phyloP scores from a whole-genome alignment of 2,113 vertebrate genomes.

The Vulpes lagopus region DNA sequence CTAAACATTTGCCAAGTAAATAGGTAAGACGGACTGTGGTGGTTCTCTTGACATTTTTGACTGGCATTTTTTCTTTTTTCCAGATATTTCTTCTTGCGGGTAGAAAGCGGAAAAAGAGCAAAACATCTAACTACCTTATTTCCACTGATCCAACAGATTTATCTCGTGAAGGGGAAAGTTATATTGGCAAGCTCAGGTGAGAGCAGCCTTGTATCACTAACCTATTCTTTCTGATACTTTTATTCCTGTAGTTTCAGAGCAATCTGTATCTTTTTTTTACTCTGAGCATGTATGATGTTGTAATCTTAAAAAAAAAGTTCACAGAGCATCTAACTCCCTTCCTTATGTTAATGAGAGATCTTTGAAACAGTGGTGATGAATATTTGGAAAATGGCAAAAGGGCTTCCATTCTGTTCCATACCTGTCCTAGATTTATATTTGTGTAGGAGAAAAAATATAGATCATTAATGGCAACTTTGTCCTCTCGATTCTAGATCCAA shows the following conservation, averaged over 20 bases:
- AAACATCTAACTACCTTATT: conserved; percentile 98
- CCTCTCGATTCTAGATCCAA: conserved; percentile 91
- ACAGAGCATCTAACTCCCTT: background rate
- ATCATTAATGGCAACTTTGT: conserved; percentile 56
- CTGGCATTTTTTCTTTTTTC: conserved; percentile 66
- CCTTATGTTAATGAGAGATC: background rate
- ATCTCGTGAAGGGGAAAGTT: conserved; percentile 95
- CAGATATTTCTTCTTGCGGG: conserved; percentile 97
- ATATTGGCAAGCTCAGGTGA: conserved; percentile 97
- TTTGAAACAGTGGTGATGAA: background rate
- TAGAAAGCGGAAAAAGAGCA: conserved; percentile 98
- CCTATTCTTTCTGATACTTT: background rate
- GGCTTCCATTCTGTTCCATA: background rate
- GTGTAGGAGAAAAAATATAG: background rate
- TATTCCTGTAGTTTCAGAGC: background rate
- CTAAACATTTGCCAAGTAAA: background rate
- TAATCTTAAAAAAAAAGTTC: background rate
- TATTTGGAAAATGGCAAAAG: background rate
- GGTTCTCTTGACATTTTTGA: conserved; percentile 50
- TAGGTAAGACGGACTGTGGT: background rate
- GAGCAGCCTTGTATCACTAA: background rate
- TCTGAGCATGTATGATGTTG: background rate
- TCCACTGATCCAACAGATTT: conserved; percentile 97
- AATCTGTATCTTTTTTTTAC: background rate
- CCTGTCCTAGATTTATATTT: background rate